A percentile compares a stretch with the other conserved stretches of the same genome.
Evolutionary conservation across 2,888 invertebrate genomes (phyloP).

Genomic region (Rhynchonema sp.): DNA sequence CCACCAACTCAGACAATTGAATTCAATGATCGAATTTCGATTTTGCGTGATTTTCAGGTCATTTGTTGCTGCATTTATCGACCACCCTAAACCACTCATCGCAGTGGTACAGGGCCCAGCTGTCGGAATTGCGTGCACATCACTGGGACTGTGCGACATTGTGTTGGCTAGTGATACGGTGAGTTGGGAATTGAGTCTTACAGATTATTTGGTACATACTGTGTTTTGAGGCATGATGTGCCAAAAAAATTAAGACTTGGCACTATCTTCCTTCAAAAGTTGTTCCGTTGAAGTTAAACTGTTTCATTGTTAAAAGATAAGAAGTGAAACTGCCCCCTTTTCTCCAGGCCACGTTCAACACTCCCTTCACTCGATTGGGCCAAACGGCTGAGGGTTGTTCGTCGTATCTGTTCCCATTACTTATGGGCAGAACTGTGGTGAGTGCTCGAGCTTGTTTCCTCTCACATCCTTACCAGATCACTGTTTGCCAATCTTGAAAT

Average conservation of each 20-base stretch:
- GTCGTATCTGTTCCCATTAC: constrained; percentile 56
- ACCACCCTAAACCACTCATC: constrained; percentile 67
- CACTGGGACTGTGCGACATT: constrained; percentile 62
- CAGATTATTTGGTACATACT: neutral
- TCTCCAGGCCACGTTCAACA: constrained; percentile 57
- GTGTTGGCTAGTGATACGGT: constrained; percentile 60
- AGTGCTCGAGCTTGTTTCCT: neutral
- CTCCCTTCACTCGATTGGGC: constrained; percentile 67
- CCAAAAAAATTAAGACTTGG: too few species aligned
- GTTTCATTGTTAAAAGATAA: neutral
- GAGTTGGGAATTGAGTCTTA: neutral
- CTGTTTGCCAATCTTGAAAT: neutral
- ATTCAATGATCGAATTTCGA: too few species aligned
- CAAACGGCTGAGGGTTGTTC: constrained; percentile 75
- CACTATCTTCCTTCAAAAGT: too few species aligned
- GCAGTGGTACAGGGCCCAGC: constrained; percentile 82
- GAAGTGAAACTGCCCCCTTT: constrained; percentile 2
- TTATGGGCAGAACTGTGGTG: constrained; percentile 45
- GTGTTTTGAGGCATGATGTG: too few species aligned
- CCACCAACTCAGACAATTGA: too few species aligned
- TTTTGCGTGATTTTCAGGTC: constrained; percentile 36
- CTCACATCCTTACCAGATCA: neutral
- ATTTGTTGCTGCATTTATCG: constrained; percentile 54
- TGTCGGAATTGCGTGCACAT: constrained; percentile 69
- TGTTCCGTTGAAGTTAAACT: neutral